These are phyloP conservation scores for Lomographa bimaculata DNA, from an alignment of 2,888 invertebrate species.

Conservation along the genomic window DNA sequence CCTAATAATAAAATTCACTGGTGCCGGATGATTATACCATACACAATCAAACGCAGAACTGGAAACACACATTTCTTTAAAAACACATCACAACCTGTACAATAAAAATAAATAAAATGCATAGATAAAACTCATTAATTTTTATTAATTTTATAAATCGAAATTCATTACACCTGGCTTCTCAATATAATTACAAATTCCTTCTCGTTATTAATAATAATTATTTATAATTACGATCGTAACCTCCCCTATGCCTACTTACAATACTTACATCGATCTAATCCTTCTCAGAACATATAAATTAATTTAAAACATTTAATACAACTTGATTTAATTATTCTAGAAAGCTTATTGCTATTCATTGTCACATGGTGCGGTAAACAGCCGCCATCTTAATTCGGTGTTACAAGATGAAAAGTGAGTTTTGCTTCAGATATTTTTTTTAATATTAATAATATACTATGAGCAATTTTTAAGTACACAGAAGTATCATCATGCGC, in stretches of 20 bases:
- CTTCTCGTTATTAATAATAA: conserved; percentile 71
- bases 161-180: conserved; percentile 78
- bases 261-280: conserved; percentile 72
- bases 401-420: conserved; percentile 42
- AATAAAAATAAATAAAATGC: conserved; percentile 42
- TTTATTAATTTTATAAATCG: conserved; percentile 83
- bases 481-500: conserved; percentile 8
- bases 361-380: conserved; percentile 41
- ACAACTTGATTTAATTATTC: conserved; percentile 53
- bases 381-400: conserved; percentile 40
- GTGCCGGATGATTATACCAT: too few relatives aligned
- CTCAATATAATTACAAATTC: conserved; percentile 79
- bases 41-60: too few relatives aligned
- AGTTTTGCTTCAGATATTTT: conserved; percentile 22
- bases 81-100: too few relatives aligned
- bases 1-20: too few relatives aligned
- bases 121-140: conserved; percentile 77
- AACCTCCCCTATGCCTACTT: conserved; percentile 70
- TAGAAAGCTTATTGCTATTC: conserved; percentile 70
- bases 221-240: conserved; percentile 71
- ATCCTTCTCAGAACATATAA: conserved; percentile 60
- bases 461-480: conserved; percentile 25
- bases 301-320: conserved; percentile 67
- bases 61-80: too few relatives aligned
- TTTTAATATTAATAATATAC: conserved; percentile 17